phyloP scores from a whole-genome alignment of 2,888 invertebrate species.

The Linnaemya vulpina region DNA sequence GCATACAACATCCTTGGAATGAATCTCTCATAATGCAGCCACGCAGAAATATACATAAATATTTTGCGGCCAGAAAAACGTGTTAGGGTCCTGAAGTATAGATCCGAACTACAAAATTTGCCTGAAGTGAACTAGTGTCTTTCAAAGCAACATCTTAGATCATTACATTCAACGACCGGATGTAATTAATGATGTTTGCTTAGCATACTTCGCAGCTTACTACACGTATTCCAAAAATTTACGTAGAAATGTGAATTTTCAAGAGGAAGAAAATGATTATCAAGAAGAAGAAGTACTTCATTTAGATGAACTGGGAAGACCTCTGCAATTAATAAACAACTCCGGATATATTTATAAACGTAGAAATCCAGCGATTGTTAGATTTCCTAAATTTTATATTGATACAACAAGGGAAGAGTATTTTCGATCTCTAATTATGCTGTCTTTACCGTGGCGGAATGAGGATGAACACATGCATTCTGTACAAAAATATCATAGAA shows the following conservation, averaged over 20 bases:
- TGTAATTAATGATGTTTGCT: slow-evolving; percentile 19
- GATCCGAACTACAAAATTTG: slow-evolving; percentile 13
- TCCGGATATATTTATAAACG: slow-evolving; percentile 12
- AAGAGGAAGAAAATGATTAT: slow-evolving; percentile 1
- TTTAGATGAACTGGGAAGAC: not conserved
- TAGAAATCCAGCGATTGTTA: slow-evolving; percentile 3
- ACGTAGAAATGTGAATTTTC: not conserved
- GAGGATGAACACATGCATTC: not conserved
- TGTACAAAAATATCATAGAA: not conserved
- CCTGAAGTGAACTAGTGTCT: not conserved
- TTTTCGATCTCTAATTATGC: not conserved
- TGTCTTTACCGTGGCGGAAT: slow-evolving; percentile 23
- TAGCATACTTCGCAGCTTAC: slow-evolving; percentile 41
- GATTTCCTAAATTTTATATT: slow-evolving; percentile 11
- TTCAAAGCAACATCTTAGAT: slow-evolving; percentile 15
- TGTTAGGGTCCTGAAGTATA: not conserved
- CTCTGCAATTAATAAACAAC: not conserved
- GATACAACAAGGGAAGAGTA: slow-evolving; percentile 1
- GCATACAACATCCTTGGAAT: too few relatives aligned
- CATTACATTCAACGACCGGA: slow-evolving; percentile 37
- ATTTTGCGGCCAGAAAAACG: too few relatives aligned
- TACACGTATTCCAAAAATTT: not conserved
- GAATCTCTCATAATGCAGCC: too few relatives aligned
- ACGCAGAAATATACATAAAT: too few relatives aligned
- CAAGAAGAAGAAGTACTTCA: not conserved